Evolutionary conservation across 2,797 vertebrate species (phyloP).

Genomic region (Menidia menidia): DNA sequence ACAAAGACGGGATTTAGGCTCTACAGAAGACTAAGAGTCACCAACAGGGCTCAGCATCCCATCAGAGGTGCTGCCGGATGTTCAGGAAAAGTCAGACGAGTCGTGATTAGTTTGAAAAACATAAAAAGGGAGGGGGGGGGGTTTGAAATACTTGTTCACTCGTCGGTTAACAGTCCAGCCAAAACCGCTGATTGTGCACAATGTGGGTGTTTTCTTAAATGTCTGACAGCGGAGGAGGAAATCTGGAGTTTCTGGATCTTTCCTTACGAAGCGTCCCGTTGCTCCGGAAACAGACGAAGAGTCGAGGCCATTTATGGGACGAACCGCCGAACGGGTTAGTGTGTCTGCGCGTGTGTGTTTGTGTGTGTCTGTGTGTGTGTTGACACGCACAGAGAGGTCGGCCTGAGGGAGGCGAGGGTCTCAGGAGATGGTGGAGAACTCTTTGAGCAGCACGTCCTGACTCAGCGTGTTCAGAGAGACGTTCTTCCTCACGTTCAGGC

Average conservation of each 20-base stretch:
- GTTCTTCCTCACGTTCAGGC: constrained; percentile 96
- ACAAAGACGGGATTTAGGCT: constrained; percentile 11
- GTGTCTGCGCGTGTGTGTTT: constrained; percentile 20
- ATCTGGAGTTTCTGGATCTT: constrained; percentile 8
- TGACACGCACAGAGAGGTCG: constrained; percentile 23
- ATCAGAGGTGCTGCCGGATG: constrained; percentile 20
- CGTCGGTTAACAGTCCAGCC: constrained; percentile 68
- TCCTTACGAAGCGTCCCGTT: constrained; percentile 42
- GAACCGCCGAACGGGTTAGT: constrained; percentile 19
- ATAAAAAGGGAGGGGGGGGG: neutral
- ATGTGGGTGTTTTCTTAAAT: constrained; percentile 26
- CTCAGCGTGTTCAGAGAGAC: constrained; percentile 97
- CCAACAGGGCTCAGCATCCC: constrained; percentile 22
- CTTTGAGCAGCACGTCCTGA: constrained; percentile 95
- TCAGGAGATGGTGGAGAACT: constrained; percentile 99
- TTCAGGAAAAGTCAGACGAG: constrained; percentile 23
- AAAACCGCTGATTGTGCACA: constrained; percentile 62
- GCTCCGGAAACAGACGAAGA: constrained; percentile 18
- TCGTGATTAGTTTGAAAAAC: constrained; percentile 26
- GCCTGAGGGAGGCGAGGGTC: constrained; percentile 13
- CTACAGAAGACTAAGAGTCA: constrained; percentile 15
- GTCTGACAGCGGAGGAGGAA: constrained; percentile 3
- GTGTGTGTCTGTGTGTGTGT: constrained; percentile 23
- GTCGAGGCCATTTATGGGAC: constrained; percentile 1
- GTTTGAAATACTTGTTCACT: constrained; percentile 41